Evolutionary conservation across 2,113 vertebrate genomes (phyloP), one percentile per base, ranked within the genome.

Genomic region (Toxotes jaculatrix): DNA sequence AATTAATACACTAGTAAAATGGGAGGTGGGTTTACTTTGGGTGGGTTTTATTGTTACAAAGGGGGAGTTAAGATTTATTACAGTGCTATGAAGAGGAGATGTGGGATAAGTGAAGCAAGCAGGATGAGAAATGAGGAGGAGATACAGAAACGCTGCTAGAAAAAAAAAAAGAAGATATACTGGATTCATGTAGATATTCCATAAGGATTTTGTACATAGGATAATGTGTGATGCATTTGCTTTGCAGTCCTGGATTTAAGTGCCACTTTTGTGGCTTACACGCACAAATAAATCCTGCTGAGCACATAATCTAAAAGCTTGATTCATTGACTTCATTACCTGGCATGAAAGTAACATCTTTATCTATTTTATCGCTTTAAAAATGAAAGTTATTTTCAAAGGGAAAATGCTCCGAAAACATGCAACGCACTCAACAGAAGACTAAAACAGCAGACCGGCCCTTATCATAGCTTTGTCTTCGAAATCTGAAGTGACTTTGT

Each of bases 401-500:
- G 9, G 21, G 7, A 2, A 56, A 38, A 55, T 45, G 14, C n/a
- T 61, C 36, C 1, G 13, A 40, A 60, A 67, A 73, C 31, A 38
- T 27, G 5, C 34, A 1, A 38, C 5, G 45, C 1, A 40, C 45
- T 82, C 19, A 8, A 38, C 23, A 27, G 57, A 63, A 12, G 16
- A 43, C 7, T 36, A 3, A 59, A 56, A 62, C 31, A 57, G 36
- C 43, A 49, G 36, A 51, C 19, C 3, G 31, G 21, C n/a, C 61
- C 32, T 53, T 32, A 34, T 71, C 36, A 27, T 19, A 49, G 59
- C 38, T 82, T 83, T 74, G 32, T 68, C 42, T 55, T 67, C 2
- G 0, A 82, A 49, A 77, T 72, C 60, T 49, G 32, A 57, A 55
- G 72, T 17, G n/a, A 84, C 70, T 82, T 82, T 66, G 40, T 68